Base-by-base conservation (phyloP, 64 coral and sea anemone species). In the Montipora foliosa region DNA sequence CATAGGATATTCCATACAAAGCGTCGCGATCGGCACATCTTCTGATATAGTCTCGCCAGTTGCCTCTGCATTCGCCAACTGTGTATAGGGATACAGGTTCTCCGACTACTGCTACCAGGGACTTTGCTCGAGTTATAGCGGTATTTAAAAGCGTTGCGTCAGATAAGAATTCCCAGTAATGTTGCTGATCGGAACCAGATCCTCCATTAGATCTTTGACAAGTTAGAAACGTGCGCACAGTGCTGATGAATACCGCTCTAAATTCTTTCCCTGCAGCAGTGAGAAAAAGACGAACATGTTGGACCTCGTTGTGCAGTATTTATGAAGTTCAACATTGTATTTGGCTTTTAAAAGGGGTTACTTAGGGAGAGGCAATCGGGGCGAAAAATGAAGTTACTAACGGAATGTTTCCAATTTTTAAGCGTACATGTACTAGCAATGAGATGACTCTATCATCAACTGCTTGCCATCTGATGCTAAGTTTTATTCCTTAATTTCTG, bases 71-170 rank as follows among this genome's bases (percentile, higher is more conserved):
- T 9, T 84, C 79, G 37, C 95, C 95, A 29, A 89, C 49, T 15
- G 90, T 96, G 25, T 91, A 96, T 5, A 96, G 67, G 45, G 95
- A 89, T 37, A 96, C 46, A 3, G 95, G 91, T 5, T 96, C 91
- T 49, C 95, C 95, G 59, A 96, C 87, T 61, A 96, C 91, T 6
- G 72, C 91, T 62, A 96, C 72, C 4, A 96, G n/a, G 4, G 91
- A 96, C 60, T 76, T 93, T 50, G 95, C 95, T 75, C 95, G 78
- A 17, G 95, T 96, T 69, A 96, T 77, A 1, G 95, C 95, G 0
- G 95, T 96, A 60, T 92, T 93, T 4, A 96, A 29, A 12, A 96
- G 86, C n/a, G 93, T 96, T 5, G 91, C 78, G 51, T 96, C 95
- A 17, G 95, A 96, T 24, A 96, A 75, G 75, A 96, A 96, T 62